A percentile compares a stretch with the other conserved stretches of the same genome.
phyloP scores from a whole-genome alignment of 30 jellyfish, hydroid and myxozoan genomes.

The Aurelia coerulea region DNA sequence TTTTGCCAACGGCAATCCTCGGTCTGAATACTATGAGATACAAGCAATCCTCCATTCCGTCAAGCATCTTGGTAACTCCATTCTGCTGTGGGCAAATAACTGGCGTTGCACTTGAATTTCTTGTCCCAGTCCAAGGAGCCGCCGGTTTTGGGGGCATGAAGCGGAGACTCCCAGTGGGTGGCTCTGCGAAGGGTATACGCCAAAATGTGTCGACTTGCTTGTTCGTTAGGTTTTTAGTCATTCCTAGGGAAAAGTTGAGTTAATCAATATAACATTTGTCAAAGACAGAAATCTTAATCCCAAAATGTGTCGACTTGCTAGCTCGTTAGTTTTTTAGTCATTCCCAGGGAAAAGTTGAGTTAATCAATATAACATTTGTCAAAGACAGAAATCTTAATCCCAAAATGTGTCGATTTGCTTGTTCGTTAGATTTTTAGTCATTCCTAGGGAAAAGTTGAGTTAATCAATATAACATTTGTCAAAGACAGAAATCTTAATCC shows the following conservation, averaged over 20 bases:
- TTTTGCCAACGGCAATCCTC: conserved; percentile 3
- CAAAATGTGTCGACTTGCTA: too few species aligned
- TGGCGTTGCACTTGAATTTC: neutral
- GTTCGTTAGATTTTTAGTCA: too few species aligned
- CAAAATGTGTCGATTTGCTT: too few species aligned
- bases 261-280: too few species aligned
- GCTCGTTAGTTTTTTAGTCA: too few species aligned
- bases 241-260: neutral
- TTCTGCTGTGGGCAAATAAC: conserved; percentile 23
- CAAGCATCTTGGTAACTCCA: neutral
- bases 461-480: too few species aligned
- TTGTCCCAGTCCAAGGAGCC: conserved; percentile 10
- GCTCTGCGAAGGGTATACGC: conserved; percentile 43
- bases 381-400: too few species aligned
- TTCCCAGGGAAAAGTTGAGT: too few species aligned
- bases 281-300: too few species aligned
- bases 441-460: too few species aligned
- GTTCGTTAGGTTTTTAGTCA: neutral
- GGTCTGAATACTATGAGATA: conserved; percentile 13
- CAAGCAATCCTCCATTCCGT: conserved; percentile 33
- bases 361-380: too few species aligned
- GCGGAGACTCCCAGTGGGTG: conserved; percentile 43
- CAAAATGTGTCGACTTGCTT: conserved; percentile 22
- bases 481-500: too few species aligned
- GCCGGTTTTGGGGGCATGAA: conserved; percentile 27